These are phyloP conservation scores for Lacanobia wlatinum DNA, from an alignment of 2,888 invertebrate species.

Conservation along the genomic window DNA sequence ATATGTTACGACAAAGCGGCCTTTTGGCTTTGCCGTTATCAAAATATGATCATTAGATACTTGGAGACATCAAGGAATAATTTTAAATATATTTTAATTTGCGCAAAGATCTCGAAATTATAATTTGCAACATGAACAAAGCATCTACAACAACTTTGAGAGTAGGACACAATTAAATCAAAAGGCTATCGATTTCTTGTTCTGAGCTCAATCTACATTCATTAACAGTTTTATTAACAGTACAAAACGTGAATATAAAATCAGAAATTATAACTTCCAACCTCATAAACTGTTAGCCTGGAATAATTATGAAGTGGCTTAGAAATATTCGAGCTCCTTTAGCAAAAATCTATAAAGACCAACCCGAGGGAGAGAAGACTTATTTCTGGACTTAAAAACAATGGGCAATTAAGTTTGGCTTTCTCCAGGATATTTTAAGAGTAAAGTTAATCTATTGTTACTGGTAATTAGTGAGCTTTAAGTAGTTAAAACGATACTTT, in stretches of 20 bases:
- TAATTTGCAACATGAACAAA: too few relatives aligned
- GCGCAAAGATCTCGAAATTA: too few relatives aligned
- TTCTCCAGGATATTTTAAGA: conserved; percentile 34
- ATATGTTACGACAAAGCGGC: too few relatives aligned
- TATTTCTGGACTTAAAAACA: conserved; percentile 58
- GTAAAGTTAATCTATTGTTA: conserved; percentile 50
- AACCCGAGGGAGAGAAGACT: conserved; percentile 3
- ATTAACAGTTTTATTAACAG: conserved; percentile 19
- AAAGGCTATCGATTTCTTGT: conserved; percentile 26
- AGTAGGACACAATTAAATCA: too few relatives aligned
- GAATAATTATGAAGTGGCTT: conserved; percentile 25
- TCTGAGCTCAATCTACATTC: conserved; percentile 29
- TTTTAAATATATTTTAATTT: too few relatives aligned
- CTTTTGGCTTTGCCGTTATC: too few relatives aligned
- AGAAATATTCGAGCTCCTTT: conserved; percentile 26
- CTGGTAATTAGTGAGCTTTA: conserved; percentile 42
- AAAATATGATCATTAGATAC: too few relatives aligned
- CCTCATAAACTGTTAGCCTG: conserved; percentile 16
- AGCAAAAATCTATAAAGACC: conserved; percentile 18
- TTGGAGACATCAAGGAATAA: background rate
- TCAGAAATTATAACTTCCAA: conserved; percentile 34
- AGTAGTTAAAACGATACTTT: conserved; percentile 42
- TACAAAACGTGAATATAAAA: conserved; percentile 40
- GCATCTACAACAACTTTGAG: too few relatives aligned
- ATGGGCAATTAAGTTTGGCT: conserved; percentile 51